Percentiles rank a stretch among this genome's conserved stretches.
Conservation (phyloP, 2,888 invertebrate species). For the Morpho deidamia region DNA sequence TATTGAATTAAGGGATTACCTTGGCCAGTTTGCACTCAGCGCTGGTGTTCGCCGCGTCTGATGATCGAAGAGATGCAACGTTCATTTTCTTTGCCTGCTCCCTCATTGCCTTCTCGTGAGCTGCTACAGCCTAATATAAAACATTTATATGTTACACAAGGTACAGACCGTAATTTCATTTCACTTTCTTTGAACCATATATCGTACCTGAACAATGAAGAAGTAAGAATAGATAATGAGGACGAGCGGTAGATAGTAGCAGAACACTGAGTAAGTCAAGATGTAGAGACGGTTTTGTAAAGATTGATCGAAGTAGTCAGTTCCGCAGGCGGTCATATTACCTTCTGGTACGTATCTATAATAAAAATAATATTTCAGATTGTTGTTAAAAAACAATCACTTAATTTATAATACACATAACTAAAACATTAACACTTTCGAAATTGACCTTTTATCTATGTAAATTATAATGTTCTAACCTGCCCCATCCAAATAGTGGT, state of each 20-base stretch:
- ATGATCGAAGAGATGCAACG: constrained; percentile 90
- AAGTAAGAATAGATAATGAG: constrained; percentile 92
- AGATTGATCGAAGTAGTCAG: constrained; percentile 88
- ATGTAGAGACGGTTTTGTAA: constrained; percentile 89
- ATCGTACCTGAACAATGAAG: constrained; percentile 87
- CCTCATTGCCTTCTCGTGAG: constrained; percentile 91
- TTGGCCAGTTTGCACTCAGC: constrained; percentile 93
- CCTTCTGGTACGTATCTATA: constrained; percentile 94
- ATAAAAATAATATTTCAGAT: not conserved
- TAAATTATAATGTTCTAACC: constrained; percentile 53
- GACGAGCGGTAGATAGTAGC: constrained; percentile 86
- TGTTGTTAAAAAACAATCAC: too few species aligned
- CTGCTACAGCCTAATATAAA: constrained; percentile 83
- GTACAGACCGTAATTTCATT: not conserved
- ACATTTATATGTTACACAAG: not conserved
- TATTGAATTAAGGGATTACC: constrained; percentile 41
- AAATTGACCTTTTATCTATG: too few species aligned
- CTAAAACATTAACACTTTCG: too few species aligned
- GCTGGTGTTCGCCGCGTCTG: constrained; percentile 86
- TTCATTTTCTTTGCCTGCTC: constrained; percentile 97
- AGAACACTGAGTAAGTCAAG: constrained; percentile 86
- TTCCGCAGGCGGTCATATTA: constrained; percentile 95
- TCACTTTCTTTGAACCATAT: not conserved
- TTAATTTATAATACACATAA: too few species aligned
- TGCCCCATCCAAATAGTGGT: constrained; percentile 92